Evolutionary conservation across 2,888 invertebrate species (phyloP), one percentile per base, ranked within the genome.

Genomic region (Taenaris catops): DNA sequence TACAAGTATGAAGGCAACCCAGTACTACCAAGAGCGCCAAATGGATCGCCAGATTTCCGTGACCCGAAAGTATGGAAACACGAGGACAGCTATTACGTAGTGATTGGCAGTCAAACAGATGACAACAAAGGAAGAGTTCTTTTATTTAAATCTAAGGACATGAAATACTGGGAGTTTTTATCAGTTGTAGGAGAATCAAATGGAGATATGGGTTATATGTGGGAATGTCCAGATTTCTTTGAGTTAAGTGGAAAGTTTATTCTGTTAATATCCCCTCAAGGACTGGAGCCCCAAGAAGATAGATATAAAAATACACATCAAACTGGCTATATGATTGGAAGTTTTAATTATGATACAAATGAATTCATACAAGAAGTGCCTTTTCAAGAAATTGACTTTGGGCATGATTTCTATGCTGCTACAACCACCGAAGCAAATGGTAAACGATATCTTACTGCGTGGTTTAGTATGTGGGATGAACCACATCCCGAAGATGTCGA

Each of bases 141-240:
- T 3, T 47, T 88, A 1, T 88, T 84, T 31, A 67, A 76, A 46
- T 87, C 87, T 1, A 25, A 32, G 4, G 71, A 88, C 46, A 45
- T 88, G 49, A 54, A 55, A 20, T 53, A 43, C 4, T 87, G 87
- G 87, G 73, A 78, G 23, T 83, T 69, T 26, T 49, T 83, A 25
- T 62, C 50, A 4, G 63, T 76, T 3, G 38, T 87, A 2, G 81
- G 59, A 19, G 79, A 81, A 50, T 75, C 84, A 1, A 52, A 66
- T 2, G 74, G 71, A 8, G 62, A 64, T 8, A 46, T 72, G 49
- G 79, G 79, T 1, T 84, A 79, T 31, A 86, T 87, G 83, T 88
- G 86, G 83, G 88, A 88, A 48, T 88, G 88, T 41, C 88, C 88
- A 0, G 87, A 88, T 42, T 79, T 88, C 38, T 87, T 88, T 14